Evolutionary conservation across 2,113 vertebrate genomes (phyloP).

Genomic region (Cyprinodon brontotheroides): DNA sequence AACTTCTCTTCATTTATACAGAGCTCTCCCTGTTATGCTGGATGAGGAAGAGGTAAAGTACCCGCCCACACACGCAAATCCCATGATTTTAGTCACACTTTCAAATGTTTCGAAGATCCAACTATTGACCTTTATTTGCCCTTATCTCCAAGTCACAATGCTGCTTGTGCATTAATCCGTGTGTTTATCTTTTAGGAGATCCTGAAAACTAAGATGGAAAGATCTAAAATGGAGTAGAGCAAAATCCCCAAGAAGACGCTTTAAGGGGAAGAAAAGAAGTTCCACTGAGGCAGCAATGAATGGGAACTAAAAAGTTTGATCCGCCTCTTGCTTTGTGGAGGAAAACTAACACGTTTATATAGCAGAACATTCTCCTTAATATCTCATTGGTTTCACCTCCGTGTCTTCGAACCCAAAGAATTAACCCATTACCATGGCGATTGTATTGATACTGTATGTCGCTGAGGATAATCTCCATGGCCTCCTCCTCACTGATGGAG

Average conservation of each 20-base stretch:
- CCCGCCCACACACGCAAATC: neutral
- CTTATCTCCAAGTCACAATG: constrained; percentile 4
- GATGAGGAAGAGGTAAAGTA: constrained; percentile 81
- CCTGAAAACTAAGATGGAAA: constrained; percentile 80
- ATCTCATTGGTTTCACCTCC: constrained; percentile 19
- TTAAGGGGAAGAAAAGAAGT: constrained; percentile 6
- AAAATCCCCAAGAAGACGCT: neutral
- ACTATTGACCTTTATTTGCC: neutral
- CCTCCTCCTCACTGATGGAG: neutral
- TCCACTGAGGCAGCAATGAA: constrained; percentile 31
- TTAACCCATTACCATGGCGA: neutral
- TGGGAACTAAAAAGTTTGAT: constrained; percentile 21
- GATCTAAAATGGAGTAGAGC: constrained; percentile 81
- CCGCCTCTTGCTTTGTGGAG: neutral
- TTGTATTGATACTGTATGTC: constrained; percentile 4
- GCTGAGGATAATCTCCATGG: neutral
- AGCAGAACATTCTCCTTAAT: constrained; percentile 24
- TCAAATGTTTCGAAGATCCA: constrained; percentile 13
- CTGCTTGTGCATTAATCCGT: neutral
- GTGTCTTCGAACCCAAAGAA: neutral
- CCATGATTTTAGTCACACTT: constrained; percentile 45
- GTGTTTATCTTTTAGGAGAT: constrained; percentile 69
- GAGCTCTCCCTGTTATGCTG: constrained; percentile 78
- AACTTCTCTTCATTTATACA: constrained; percentile 29
- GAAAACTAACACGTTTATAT: neutral